Evolutionary conservation across 2,797 vertebrate species (phyloP).

Genomic region (Poecilia picta): DNA sequence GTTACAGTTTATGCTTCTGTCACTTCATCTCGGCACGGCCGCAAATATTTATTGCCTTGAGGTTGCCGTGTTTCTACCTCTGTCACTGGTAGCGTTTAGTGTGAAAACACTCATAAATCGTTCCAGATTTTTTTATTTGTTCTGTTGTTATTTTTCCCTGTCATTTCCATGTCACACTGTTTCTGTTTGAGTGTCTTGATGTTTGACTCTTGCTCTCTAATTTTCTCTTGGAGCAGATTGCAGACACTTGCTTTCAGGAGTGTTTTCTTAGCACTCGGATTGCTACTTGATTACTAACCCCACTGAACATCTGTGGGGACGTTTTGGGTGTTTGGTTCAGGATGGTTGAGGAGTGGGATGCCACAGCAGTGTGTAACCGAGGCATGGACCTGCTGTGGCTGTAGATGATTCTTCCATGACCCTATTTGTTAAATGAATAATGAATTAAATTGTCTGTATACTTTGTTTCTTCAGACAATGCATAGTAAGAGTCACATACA

Average conservation of each 20-base stretch:
- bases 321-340: neutral
- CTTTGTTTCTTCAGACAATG: neutral
- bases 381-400: neutral
- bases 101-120: slow-evolving; percentile 29
- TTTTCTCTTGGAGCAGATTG: slow-evolving; percentile 51
- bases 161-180: slow-evolving; percentile 49
- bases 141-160: slow-evolving; percentile 19
- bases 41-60: slow-evolving; percentile 51
- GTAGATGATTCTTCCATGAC: neutral
- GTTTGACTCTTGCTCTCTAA: slow-evolving; percentile 51
- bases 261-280: slow-evolving; percentile 44
- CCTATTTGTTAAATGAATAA: neutral
- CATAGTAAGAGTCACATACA: neutral
- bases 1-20: slow-evolving; percentile 26
- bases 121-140: slow-evolving; percentile 44
- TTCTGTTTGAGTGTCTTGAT: slow-evolving; percentile 42
- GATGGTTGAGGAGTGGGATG: neutral
- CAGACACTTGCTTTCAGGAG: slow-evolving; percentile 29
- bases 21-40: slow-evolving; percentile 23
- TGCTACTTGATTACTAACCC: slow-evolving; percentile 9
- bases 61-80: slow-evolving; percentile 37
- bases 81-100: slow-evolving; percentile 39
- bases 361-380: neutral
- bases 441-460: neutral
- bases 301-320: no score